Base-by-base conservation (phyloP, 2,888 invertebrate genomes). In the Tenthredo scrophulariae region DNA sequence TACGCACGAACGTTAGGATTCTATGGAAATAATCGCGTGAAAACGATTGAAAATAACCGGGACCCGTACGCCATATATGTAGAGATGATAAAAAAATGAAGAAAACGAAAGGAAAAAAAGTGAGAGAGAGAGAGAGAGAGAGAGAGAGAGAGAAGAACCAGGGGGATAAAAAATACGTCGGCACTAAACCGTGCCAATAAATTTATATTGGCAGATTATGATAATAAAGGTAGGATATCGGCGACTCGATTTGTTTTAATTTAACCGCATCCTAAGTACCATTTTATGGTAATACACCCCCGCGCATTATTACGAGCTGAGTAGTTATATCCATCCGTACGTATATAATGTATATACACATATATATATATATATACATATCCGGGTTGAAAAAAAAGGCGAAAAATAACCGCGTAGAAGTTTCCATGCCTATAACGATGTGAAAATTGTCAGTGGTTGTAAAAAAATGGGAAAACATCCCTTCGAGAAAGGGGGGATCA, bases 191-290 rank as follows among this genome's bases (percentile, higher is more conserved):
- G 88, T 90, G 90, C 90, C 92, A 90, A 92, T 92, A 92, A 92
- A 92, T 92, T 92, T 92, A 92, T 92, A 92, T 92, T 90, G 91
- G 91, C 89, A 89, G 90, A 91, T 91, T 90, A 91, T 90, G 91
- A 89, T 91, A 91, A 92, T 92, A 91, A 92, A 46, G 90, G 89
- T 87, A 84, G 86, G 89, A 88, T 89, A 88, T 87, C 87, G 89
- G 85, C 86, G 88, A 88, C 87, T 88, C 90, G 89, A 92, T 91
- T 89, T 89, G 89, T 90, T 91, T 90, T 90, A 91, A 91, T 90
- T 89, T 91, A 91, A 91, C 50, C 37, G 67, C 37, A 83, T 83
- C 83, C 67, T 70, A 70, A 70, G 83, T 62, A 62, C 29, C 58
- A 40, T 80, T 80, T 80, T 80, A 80, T 80, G 83, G 67, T 83